These are phyloP conservation scores for Antitype chi DNA, from an alignment of 2,888 invertebrate genomes.

Conservation along the genomic window DNA sequence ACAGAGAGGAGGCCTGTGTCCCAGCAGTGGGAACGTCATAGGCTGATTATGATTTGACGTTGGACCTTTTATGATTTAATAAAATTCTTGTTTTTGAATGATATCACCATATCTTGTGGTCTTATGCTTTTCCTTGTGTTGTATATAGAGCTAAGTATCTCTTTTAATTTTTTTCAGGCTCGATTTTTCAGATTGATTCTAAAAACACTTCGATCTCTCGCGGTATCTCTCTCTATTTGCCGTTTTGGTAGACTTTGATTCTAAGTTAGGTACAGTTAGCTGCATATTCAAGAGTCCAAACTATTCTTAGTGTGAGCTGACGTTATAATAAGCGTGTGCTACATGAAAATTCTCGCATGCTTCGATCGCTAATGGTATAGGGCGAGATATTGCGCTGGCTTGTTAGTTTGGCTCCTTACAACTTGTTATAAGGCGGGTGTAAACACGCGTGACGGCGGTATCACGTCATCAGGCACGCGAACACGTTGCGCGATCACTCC, in stretches of 20 bases:
- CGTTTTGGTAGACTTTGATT: neutral
- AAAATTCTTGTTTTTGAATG: neutral
- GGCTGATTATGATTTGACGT: no score
- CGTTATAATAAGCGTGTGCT: constrained; percentile 58
- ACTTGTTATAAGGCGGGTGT: constrained; percentile 85
- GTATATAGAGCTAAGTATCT: neutral
- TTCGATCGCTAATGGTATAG: constrained; percentile 70
- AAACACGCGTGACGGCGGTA: constrained; percentile 88
- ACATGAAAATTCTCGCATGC: constrained; percentile 78
- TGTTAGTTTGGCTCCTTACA: constrained; percentile 85
- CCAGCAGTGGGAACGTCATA: no score
- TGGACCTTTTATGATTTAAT: neutral
- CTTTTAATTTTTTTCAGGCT: neutral
- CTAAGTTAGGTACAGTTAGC: neutral
- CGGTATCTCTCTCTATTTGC: neutral
- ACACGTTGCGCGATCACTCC: constrained; percentile 78
- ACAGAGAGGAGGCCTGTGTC: no score
- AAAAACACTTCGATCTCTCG: neutral
- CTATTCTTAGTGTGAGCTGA: constrained; percentile 49
- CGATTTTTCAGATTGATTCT: neutral
- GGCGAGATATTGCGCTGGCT: constrained; percentile 78
- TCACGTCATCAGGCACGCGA: constrained; percentile 88
- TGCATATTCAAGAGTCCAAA: constrained; percentile 3
- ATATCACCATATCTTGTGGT: neutral
- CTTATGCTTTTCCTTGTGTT: neutral